Evolutionary conservation across 2,113 vertebrate species (phyloP).

Genomic region (Phasianus colchicus): DNA sequence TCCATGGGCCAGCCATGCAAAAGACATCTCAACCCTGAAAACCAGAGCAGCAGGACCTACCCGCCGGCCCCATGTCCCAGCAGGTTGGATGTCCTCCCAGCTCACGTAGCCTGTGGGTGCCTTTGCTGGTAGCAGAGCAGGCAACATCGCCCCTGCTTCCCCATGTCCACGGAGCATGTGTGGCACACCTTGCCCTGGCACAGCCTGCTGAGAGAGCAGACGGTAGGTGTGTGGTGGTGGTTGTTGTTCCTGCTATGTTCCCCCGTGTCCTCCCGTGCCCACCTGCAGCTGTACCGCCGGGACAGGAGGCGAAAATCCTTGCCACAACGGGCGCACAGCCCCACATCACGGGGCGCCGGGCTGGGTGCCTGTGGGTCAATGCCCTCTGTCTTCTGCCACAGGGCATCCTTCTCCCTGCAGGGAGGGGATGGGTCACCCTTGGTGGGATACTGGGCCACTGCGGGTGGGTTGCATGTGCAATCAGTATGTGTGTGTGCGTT

Average conservation of each 20-base stretch:
- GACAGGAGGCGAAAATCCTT: slow-evolving; percentile 76
- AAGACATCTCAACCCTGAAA: background rate
- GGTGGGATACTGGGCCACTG: background rate
- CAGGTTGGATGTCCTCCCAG: fast-evolving
- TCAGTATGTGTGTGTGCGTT: too few relatives aligned
- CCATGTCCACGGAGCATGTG: slow-evolving; percentile 67
- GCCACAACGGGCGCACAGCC: slow-evolving; percentile 61
- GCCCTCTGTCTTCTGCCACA: slow-evolving; percentile 78
- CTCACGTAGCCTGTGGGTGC: slow-evolving; percentile 38
- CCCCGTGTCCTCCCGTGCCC: background rate
- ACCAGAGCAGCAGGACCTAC: background rate
- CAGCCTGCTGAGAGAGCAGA: slow-evolving; percentile 33
- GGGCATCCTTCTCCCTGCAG: slow-evolving; percentile 76
- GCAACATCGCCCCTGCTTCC: slow-evolving; percentile 68
- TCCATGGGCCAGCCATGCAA: background rate
- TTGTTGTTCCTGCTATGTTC: background rate
- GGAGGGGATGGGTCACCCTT: background rate
- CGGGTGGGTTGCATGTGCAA: background rate
- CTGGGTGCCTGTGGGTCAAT: background rate
- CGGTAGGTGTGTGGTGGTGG: background rate
- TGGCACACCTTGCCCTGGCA: slow-evolving; percentile 75
- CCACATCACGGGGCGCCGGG: background rate
- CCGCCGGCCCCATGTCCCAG: fast-evolving
- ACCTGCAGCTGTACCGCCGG: slow-evolving; percentile 79
- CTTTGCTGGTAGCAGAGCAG: slow-evolving; percentile 70